Evolutionary conservation across 2,797 vertebrate genomes (phyloP), one percentile per base, ranked within the genome.

Genomic region (Sebastes vulpes): DNA sequence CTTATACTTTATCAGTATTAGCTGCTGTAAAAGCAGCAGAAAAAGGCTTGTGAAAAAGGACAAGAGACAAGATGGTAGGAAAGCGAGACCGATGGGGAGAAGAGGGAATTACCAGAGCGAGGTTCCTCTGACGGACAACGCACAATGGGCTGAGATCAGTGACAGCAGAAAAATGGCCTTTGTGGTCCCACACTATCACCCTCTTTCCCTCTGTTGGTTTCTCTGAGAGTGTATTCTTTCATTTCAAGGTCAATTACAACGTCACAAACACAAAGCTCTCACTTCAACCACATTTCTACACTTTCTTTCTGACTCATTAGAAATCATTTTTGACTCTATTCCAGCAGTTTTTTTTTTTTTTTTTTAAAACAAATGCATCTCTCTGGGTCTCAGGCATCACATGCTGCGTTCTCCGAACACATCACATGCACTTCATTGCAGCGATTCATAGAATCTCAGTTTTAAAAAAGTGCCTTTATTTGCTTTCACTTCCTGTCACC

Each of bases 71-170:
- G 79, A 92, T 72, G 87, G 84, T 72, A 91, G 85, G 84, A 92
- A 84, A 90, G 78, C 65, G 87, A 87, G 88, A 89, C 86, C 79
- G 91, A 89, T 89, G 84, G 80, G 81, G 77, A 87, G 77, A 73
- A 83, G 74, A 88, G 89, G 86, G 86, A 88, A 80, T 86, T 81
- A 75, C 76, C 53, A 32, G 93, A 89, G 84, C 91, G 93, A 90
- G 94, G 95, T 96, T 95, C 86, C 95, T 95, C 91, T 93, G 96
- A 98, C 95, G 93, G 96, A 93, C 97, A 96, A 96, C 96, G 65
- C 87, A 92, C 93, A 94, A 93, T 82, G 86, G 96, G 95, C 95
- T 95, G 87, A 94, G 94, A 97, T 97, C 97, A 98, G 91, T 93
- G 97, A 98, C 97, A 95, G 95, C 67, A 87, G 75, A 67, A 79